Evolutionary conservation across 2,888 invertebrate genomes (phyloP).

Genomic region (Megastigmus dorsalis): DNA sequence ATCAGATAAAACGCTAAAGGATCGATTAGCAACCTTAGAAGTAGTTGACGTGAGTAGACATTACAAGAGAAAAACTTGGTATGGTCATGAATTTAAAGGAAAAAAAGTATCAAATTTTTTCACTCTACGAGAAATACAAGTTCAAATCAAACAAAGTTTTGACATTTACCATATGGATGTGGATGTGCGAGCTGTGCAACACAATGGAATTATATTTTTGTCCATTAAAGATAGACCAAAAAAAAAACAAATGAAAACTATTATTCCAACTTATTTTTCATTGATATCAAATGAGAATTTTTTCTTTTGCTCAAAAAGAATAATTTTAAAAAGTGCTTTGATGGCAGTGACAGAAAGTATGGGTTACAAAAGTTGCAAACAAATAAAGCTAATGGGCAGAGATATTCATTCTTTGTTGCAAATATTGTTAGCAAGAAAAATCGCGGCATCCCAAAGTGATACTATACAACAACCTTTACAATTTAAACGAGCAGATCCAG

Average conservation of each 20-base stretch:
- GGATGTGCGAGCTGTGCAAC: conserved; percentile 55
- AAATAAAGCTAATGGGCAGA: conserved; percentile 62
- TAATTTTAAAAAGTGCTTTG: conserved; percentile 52
- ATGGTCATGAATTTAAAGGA: conserved; percentile 58
- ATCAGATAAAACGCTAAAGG: conserved; percentile 53
- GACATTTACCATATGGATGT: conserved; percentile 53
- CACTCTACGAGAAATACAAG: conserved; percentile 54
- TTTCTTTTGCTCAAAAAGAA: conserved; percentile 63
- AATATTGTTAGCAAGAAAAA: conserved; percentile 60
- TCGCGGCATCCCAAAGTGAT: conserved; percentile 50
- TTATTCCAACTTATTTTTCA: conserved; percentile 60
- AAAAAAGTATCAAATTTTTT: conserved; percentile 11
- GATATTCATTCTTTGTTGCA: conserved; percentile 64
- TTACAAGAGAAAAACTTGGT: conserved; percentile 62
- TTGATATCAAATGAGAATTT: conserved; percentile 61
- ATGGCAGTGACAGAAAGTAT: conserved; percentile 56
- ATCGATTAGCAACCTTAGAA: conserved; percentile 62
- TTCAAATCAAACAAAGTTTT: conserved; percentile 57
- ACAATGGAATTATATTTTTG: conserved; percentile 61
- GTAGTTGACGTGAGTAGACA: conserved; percentile 67
- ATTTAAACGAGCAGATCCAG: conserved; percentile 52
- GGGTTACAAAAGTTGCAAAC: conserved; percentile 58
- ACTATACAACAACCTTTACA: conserved; percentile 42
- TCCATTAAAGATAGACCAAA: conserved; percentile 56
- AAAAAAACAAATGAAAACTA: conserved; percentile 28